Conservation (phyloP, 1,140 invertebrate genomes). For the Caenorhabditis inopinata region DNA sequence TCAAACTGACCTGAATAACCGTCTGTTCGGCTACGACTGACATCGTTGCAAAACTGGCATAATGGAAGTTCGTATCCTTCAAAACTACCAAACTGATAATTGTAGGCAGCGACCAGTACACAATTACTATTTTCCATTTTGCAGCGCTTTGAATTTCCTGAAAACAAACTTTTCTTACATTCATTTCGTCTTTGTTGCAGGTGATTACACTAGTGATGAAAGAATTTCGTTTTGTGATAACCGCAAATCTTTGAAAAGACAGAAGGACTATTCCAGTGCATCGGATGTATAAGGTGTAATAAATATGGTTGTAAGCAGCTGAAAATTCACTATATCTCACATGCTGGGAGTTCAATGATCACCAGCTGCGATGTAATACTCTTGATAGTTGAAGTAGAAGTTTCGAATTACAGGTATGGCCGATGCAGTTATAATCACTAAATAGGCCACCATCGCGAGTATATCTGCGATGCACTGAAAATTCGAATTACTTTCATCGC, state of each 20-base stretch:
- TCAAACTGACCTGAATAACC: background rate
- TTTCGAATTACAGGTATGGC: background rate
- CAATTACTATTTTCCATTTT: background rate
- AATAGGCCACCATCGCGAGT: background rate
- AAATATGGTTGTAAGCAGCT: constrained; percentile 21
- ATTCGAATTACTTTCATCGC: no score
- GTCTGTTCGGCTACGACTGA: background rate
- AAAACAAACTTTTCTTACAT: background rate
- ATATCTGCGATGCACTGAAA: constrained; percentile 1
- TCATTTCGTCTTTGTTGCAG: no score
- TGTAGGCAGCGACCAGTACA: background rate
- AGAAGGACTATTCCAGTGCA: constrained; percentile 10
- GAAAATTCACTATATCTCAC: background rate
- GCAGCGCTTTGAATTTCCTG: background rate
- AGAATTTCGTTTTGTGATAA: background rate
- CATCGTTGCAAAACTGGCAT: background rate
- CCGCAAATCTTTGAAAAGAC: background rate
- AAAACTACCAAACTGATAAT: background rate
- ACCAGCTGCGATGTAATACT: constrained; percentile 1
- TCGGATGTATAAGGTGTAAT: background rate
- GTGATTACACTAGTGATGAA: background rate
- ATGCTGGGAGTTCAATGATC: no score
- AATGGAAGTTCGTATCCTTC: constrained; percentile 1
- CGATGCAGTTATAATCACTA: background rate
- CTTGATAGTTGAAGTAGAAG: background rate